phyloP scores from a whole-genome alignment of 1,140 invertebrate species.

The Pseudomyrmex flavicornis region DNA sequence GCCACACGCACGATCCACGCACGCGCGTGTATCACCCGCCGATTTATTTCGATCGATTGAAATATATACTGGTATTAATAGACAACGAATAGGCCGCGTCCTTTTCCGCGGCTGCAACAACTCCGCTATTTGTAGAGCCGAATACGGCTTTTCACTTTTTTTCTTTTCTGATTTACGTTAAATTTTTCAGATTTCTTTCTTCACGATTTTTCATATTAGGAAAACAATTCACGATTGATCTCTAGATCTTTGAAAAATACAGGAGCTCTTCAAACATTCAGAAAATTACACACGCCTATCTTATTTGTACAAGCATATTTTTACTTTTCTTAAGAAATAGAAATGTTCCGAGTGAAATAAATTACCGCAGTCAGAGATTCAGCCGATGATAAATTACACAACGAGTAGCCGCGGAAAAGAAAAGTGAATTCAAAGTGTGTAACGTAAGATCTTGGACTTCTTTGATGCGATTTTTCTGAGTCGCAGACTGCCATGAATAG shows the following conservation, averaged over 20 bases:
- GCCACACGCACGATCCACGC: slow-evolving; percentile 23
- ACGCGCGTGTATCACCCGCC: slow-evolving; percentile 49
- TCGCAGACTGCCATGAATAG: slow-evolving; percentile 11
- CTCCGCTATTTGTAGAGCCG: not conserved
- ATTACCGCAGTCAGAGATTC: no score
- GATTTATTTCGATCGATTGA: slow-evolving; percentile 79
- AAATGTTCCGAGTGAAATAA: no score
- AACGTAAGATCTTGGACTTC: not conserved
- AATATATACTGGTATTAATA: slow-evolving; percentile 76
- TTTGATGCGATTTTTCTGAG: not conserved
- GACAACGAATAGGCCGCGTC: slow-evolving; percentile 31
- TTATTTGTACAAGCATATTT: no score
- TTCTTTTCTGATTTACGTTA: no score
- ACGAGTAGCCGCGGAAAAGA: not conserved
- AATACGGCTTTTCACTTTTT: no score
- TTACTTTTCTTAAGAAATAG: no score
- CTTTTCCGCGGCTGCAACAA: slow-evolving; percentile 14
- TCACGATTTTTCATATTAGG: no score
- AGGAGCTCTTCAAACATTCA: no score
- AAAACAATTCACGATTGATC: no score
- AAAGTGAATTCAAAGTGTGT: not conserved
- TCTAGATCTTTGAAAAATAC: no score
- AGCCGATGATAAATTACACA: not conserved
- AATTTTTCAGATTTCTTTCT: no score
- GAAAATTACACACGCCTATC: no score